Conservation (phyloP, 2,888 invertebrate genomes). For the Steromphala cineraria region DNA sequence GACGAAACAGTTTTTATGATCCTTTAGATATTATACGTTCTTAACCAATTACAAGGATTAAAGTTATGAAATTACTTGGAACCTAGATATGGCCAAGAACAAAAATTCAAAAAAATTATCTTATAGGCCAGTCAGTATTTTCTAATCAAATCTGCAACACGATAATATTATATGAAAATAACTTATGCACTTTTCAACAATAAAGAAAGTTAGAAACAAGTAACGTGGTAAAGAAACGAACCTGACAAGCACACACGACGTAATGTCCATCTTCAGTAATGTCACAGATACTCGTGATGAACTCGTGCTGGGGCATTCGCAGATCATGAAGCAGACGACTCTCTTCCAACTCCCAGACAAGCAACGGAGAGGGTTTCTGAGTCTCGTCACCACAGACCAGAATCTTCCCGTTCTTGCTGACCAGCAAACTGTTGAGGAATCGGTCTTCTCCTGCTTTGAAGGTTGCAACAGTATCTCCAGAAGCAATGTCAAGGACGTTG, state of each 20-base stretch:
- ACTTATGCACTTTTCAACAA: no score
- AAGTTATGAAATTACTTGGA: no score
- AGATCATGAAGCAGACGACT: constrained; percentile 90
- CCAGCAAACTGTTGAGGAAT: constrained; percentile 90
- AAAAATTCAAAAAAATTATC: no score
- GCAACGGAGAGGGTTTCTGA: constrained; percentile 91
- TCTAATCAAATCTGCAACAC: no score
- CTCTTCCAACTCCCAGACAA: constrained; percentile 91
- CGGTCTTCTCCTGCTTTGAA: constrained; percentile 92
- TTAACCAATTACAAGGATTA: no score
- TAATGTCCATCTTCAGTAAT: constrained; percentile 88
- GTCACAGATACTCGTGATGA: constrained; percentile 87
- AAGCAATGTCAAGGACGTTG: constrained; percentile 88
- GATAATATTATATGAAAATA: no score
- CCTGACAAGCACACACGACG: constrained; percentile 78
- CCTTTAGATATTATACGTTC: no score
- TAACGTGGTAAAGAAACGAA: constrained; percentile 48
- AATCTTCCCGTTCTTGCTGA: constrained; percentile 90
- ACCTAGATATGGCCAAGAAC: no score
- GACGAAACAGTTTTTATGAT: no score
- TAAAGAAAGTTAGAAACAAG: no score
- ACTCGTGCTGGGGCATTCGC: constrained; percentile 91
- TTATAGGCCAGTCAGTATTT: no score
- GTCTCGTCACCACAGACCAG: constrained; percentile 94
- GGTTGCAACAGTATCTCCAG: constrained; percentile 88